Base-by-base conservation (phyloP, 2,888 invertebrate species). In the Phalera bucephala region DNA sequence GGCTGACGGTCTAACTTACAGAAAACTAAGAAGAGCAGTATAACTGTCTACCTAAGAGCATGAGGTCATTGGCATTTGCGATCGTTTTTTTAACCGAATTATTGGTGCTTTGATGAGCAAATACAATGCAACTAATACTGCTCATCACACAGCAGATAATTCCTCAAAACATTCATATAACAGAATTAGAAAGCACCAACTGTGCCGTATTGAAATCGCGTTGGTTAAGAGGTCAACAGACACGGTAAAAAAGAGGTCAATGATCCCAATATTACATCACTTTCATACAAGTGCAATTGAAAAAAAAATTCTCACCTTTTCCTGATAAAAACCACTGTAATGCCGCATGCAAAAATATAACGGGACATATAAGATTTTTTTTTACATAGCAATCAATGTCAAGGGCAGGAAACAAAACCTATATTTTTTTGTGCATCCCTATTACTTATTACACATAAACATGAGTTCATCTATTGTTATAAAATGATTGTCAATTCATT, bases 231-330 rank as follows among this genome's bases (percentile, higher is more conserved):
- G 88, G 80, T 86, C 85, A 80, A 66, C 69, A 85, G 68, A 78
- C 87, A 71, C 45, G 45, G 64, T 77, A 86, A 86, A 82, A 83
- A 83, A 76, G 70, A 45, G 85, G 81, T 85, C 86, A 83, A 33
- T 71, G 82, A 72, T 64, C 80, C 54, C 52, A 41, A 60, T 60
- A 62, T 77, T 74, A 79, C 79, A 71, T 76, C 76, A 81, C 62
- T 72, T 69, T 65, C 61, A 58, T 64, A 72, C 54, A 67, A 70
- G 54, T 64, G 59, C 50, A 62, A 49, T 56, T 53, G 39, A 49
- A 43, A 43, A 40, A 10, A 35, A 10, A 19, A 31, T 13, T 38
- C 64, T 65, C 61, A 69, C 73, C 75, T 65, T 56, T 47, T 51
- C 48, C 52, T 45, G 38, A 31, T 39, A 32, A 45, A 48, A 40